phyloP scores from a whole-genome alignment of 2,113 vertebrate genomes.

The Hemibagrus wyckioides region DNA sequence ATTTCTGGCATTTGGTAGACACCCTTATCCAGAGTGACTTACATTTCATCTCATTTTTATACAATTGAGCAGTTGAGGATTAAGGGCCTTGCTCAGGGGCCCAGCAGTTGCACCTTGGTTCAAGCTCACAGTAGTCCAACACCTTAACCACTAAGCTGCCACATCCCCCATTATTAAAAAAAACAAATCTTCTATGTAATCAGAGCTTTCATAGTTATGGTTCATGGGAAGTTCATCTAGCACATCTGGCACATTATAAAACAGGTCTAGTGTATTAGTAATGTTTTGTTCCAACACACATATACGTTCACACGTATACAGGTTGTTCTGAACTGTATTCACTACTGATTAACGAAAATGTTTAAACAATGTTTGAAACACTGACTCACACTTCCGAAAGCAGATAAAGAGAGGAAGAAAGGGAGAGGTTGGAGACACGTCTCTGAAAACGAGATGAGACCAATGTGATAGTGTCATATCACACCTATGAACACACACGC shows the following conservation, averaged over 20 bases:
- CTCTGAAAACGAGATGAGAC: not conserved
- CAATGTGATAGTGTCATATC: slow-evolving; percentile 5
- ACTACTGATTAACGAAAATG: not conserved
- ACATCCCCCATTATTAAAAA: too few species aligned
- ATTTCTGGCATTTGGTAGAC: too few species aligned
- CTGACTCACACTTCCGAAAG: not conserved
- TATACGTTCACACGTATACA: not conserved
- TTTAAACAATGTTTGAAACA: not conserved
- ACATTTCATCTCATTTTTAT: too few species aligned
- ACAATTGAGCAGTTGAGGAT: too few species aligned
- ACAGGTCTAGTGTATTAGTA: not conserved
- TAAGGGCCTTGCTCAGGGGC: too few species aligned
- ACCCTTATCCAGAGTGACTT: too few species aligned
- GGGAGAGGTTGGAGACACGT: not conserved
- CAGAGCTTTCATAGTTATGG: not conserved
- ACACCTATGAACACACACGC: not conserved
- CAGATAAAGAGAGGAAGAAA: not conserved
- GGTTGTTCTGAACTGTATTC: not conserved
- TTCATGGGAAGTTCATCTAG: not conserved
- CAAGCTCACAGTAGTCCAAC: too few species aligned
- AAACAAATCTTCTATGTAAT: not conserved
- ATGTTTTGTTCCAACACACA: not conserved
- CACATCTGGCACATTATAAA: not conserved
- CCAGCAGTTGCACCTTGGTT: too few species aligned
- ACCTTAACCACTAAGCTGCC: too few species aligned